Evolutionary conservation across 2,113 vertebrate genomes (phyloP), one percentile per base, ranked within the genome.

Genomic region (Phocoena phocoena): DNA sequence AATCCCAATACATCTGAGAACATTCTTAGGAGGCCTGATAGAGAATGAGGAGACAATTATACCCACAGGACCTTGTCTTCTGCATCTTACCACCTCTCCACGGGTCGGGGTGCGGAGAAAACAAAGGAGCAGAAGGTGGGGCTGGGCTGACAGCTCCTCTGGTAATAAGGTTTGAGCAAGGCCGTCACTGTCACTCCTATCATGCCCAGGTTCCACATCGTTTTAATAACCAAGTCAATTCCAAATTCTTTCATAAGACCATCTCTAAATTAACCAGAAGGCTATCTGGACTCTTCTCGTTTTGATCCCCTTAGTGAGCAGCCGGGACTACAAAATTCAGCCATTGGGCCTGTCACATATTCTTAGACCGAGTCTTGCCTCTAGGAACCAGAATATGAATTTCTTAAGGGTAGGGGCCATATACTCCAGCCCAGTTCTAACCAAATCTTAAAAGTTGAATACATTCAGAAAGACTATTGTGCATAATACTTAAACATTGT

Each of bases 361-460:
- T 81, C 50, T 93, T 84, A 76, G 81, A 33, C 6, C 4, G 31
- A 76, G 21, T 74, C 23, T 55, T 94, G 23, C 17, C 36, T 87
- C 70, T 67, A 67, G 21, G 38, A 94, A 73, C 11, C 36, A 81
- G 94, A 85, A 63, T 70, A 79, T 0, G 33, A 85, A 91, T 73
- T 88, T 47, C 33, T 79, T 79, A 31, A 96, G 36, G 76, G 38
- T 17, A 70, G 55, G 7, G 26, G 44, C 6, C 20, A 33, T 8
- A 12, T 33, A 31, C 14, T 8, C 31, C 21, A 85, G 4, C 6
- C 58, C 6, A 89, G 86, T 68, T 50, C 50, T 83, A 47, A 58
- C 15, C 44, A 67, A 79, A 6, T 44, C n/a, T 36, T 80, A 85
- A 95, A 83, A 88, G 47, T 38, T 38, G 79, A 88, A 93, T 36